Base-by-base conservation (phyloP, 2,888 invertebrate species). In the Caenorhabditis sp. region DNA sequence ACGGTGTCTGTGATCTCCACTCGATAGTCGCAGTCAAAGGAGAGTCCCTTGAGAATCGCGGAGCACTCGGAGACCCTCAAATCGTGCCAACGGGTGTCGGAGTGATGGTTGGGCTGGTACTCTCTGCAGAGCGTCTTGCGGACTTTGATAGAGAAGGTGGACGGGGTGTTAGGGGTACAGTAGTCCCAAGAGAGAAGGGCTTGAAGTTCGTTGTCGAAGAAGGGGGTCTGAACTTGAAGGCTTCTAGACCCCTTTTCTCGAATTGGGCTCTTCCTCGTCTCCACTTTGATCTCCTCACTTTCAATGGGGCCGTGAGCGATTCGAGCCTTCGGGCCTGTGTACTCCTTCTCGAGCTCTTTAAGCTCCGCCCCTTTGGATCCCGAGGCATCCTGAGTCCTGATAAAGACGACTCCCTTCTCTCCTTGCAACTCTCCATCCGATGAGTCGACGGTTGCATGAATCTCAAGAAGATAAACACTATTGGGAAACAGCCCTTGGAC, bases 341-440 rank as follows among this genome's bases (percentile, higher is more conserved):
- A 28, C 14, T 54, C 54, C 6, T 66, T n/a, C n/a, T n/a, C n/a
- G n/a, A n/a, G 58, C n/a, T 63, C 77, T 0, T 41, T 10, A 47
- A 26, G 26, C 14, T 54, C 54, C 54, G 54, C 16, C 26, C 24
- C 54, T 26, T 54, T 54, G 24, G 8, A 24, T 26, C 26, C 19
- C 24, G 14, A 26, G 5, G 69, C 58, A 51, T 79, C 83, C 28
- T 16, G 41, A 0, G 90, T 91, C 19, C 87, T 58, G n/a, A 91
- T 82, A 66, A 91, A 88, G 2, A 90, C 44, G 16, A 90, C 59
- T 2, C 90, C 90, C 49, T 90, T 88, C 63, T 90, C 91, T 22
- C 91, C 91, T 14, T 88, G 86, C 28, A 92, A 61, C 58, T 90
- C 89, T 6, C 90, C 91, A 22, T 92, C 89, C 2, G 79, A 82